phyloP scores from a whole-genome alignment of 2,797 vertebrate genomes.

The Xenopus petersii region DNA sequence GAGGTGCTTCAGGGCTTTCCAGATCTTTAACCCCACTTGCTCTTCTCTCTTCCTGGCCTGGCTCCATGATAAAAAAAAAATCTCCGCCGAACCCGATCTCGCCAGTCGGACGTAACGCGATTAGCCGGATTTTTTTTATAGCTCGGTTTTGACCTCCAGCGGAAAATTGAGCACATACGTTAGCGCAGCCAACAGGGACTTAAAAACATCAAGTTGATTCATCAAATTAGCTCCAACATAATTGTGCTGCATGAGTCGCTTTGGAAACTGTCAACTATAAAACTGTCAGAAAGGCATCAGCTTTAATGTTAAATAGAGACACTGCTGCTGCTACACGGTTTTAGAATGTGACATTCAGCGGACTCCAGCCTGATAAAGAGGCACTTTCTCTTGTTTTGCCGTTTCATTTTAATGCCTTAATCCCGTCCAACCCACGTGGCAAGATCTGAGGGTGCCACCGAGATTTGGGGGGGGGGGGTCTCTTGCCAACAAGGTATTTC shows the following conservation, averaged over 20 bases:
- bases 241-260: conserved; percentile 85
- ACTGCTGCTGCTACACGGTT: conserved; percentile 68
- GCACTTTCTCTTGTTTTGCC: conserved; percentile 75
- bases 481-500: not conserved
- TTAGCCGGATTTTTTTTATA: conserved; percentile 70
- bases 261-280: conserved; percentile 83
- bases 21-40: not conserved
- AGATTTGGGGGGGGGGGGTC: not conserved
- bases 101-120: conserved; percentile 69
- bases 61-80: conserved; percentile 53
- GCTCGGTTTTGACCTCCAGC: conserved; percentile 77
- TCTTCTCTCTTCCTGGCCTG: conserved; percentile 62
- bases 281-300: conserved; percentile 89
- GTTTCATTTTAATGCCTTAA: not conserved
- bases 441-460: too few relatives aligned
- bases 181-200: conserved; percentile 75
- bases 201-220: conserved; percentile 88
- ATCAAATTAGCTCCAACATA: conserved; percentile 91
- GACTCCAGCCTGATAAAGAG: conserved; percentile 71
- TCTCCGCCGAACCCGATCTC: conserved; percentile 58
- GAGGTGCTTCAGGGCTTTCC: not conserved
- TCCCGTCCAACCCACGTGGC: conserved; percentile 14
- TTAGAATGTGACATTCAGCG: conserved; percentile 74
- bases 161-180: conserved; percentile 76
- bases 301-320: conserved; percentile 85